These are phyloP conservation scores for Triplophysa siluroides DNA, from an alignment of 2,113 vertebrate genomes.

Conservation along the genomic window DNA sequence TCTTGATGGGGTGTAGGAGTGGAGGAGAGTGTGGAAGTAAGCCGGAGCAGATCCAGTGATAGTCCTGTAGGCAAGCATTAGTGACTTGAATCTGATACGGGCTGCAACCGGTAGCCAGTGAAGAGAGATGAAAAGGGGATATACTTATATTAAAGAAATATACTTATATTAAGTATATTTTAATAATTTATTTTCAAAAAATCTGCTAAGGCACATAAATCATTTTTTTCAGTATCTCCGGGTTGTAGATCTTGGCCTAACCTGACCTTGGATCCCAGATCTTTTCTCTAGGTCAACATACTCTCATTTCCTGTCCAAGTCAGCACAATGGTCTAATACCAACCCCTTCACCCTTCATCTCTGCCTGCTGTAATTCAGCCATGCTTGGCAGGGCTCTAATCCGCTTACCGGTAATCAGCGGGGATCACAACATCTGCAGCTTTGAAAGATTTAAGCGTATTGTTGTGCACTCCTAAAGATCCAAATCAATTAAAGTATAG, in stretches of 20 bases:
- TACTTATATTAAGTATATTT: too few relatives aligned
- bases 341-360: slow-evolving; percentile 2
- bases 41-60: too few relatives aligned
- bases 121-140: too few relatives aligned
- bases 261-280: slow-evolving; percentile 4
- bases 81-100: too few relatives aligned
- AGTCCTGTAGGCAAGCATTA: too few relatives aligned
- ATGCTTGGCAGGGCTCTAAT: slow-evolving; percentile 55
- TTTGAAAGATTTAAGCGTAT: slow-evolving; percentile 59
- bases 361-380: slow-evolving; percentile 10
- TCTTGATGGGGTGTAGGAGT: too few relatives aligned
- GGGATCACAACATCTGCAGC: slow-evolving; percentile 62
- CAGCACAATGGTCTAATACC: slow-evolving; percentile 38
- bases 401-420: slow-evolving; percentile 69
- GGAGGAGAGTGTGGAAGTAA: too few relatives aligned
- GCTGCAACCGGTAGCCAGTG: too few relatives aligned
- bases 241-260: not conserved
- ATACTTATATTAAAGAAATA: too few relatives aligned
- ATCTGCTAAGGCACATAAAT: too few relatives aligned
- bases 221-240: not conserved
- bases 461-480: slow-evolving; percentile 53
- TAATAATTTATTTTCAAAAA: too few relatives aligned
- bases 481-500: slow-evolving; percentile 52
- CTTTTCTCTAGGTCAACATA: slow-evolving; percentile 10
- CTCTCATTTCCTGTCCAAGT: slow-evolving; percentile 40